phyloP scores from a whole-genome alignment of 2,797 vertebrate genomes.

The Karalla daura region DNA sequence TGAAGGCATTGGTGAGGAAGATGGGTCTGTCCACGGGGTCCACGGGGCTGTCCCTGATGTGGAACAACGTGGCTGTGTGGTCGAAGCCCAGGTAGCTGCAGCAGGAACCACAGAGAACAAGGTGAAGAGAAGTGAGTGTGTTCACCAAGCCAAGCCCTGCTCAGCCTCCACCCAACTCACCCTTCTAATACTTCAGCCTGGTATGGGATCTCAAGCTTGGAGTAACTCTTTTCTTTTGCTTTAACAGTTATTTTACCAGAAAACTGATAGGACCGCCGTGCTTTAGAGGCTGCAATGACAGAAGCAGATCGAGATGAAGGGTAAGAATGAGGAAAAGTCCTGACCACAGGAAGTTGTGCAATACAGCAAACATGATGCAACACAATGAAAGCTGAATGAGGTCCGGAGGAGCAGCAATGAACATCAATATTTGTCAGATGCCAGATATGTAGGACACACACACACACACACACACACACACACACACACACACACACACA shows the following conservation, averaged over 20 bases:
- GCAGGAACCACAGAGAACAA: background rate
- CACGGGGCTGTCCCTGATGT: constrained; percentile 94
- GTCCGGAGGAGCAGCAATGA: background rate
- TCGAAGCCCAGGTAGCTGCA: constrained; percentile 94
- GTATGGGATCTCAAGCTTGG: constrained; percentile 99
- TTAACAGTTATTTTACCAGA: constrained; percentile 99
- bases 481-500: no score
- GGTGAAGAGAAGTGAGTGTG: background rate
- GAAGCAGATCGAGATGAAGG: constrained; percentile 3
- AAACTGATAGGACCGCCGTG: constrained; percentile 91
- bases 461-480: no score
- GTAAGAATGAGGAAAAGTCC: constrained; percentile 24
- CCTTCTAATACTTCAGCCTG: constrained; percentile 98
- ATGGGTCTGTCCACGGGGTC: constrained; percentile 93
- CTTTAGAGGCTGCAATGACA: constrained; percentile 92
- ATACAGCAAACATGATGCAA: constrained; percentile 12
- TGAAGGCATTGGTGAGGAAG: constrained; percentile 95
- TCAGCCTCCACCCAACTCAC: constrained; percentile 79
- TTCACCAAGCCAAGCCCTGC: background rate
- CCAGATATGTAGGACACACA: background rate
- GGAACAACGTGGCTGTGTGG: constrained; percentile 95
- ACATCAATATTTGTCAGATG: background rate
- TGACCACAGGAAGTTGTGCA: constrained; percentile 44
- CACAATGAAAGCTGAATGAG: background rate
- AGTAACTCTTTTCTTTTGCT: constrained; percentile 98